Evolutionary conservation across 2,113 vertebrate species (phyloP), one percentile per base, ranked within the genome.

Genomic region (Cariama cristata): DNA sequence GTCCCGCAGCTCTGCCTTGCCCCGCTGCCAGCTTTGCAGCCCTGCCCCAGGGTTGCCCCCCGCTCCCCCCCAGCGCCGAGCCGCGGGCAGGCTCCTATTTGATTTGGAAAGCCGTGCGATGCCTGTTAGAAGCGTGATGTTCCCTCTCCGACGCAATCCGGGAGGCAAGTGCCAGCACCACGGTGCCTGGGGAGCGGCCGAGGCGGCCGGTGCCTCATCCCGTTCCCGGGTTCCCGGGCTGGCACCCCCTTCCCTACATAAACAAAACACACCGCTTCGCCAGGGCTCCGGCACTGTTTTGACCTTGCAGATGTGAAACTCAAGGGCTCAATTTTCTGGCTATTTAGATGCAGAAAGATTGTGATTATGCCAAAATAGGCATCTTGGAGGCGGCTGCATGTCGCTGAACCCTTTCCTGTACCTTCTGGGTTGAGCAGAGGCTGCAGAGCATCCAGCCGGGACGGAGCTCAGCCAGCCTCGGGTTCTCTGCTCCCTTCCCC

Each of bases 171-270:
- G 76, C 76, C 94, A 89, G 58, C 12, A 6, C 4, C 12, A 6
- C 4, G 0, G 69, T n/a, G 79, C 77, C 59, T 27, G 88, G 80
- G 84, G 52, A 76, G 49, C 27, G 1, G 82, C 30, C 1, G 33
- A 45, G 58, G 47, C 0, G 11, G 12, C 33, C 0, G 6, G 24
- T 1, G 44, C 9, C 8, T n/a, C 59, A 53, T 32, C 79, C 82
- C 1, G 0, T n/a, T 55, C 77, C 71, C 5, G 0, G 0, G 21
- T 28, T 77, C 69, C 76, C 0, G 5, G 22, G 64, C 58, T 72
- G 58, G 56, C 33, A 5, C 8, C 66, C 63, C 50, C 17, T 30
- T 55, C 77, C 79, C 72, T 32, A 19, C 18, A 4, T 11, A 74
- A 68, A 83, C 19, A 27, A 74, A 68, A 83, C 19, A 27, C 30